Percentiles rank a stretch among this genome's conserved stretches.
phyloP scores from a whole-genome alignment of 1,140 invertebrate species.

The Macrocentrus cingulum region DNA sequence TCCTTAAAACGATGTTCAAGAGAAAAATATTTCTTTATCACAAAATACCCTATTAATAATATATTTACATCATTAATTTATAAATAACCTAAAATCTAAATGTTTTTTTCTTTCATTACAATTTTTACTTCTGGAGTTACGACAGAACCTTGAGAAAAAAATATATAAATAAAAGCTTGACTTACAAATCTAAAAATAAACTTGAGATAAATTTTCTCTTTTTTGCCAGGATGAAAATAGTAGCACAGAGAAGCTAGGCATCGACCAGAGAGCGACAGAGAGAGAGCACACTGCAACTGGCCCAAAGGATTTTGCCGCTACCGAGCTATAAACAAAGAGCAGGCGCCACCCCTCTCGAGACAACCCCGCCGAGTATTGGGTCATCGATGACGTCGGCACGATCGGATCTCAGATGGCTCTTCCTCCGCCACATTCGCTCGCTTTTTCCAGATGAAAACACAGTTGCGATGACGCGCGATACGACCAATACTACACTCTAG shows the following conservation, averaged over 20 bases:
- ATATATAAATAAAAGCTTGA: too few relatives aligned
- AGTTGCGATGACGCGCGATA: constrained; percentile 13
- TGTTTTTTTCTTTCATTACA: too few relatives aligned
- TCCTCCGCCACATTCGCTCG: background rate
- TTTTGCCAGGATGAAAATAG: background rate
- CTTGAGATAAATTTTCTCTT: too few relatives aligned
- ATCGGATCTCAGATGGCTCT: constrained; percentile 14
- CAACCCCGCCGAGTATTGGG: constrained; percentile 16
- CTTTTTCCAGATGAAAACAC: constrained; percentile 12
- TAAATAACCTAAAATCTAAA: too few relatives aligned
- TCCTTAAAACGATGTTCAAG: too few relatives aligned
- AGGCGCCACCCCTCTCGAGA: constrained; percentile 5
- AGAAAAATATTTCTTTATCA: too few relatives aligned
- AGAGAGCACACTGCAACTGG: too few relatives aligned
- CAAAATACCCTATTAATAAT: too few relatives aligned
- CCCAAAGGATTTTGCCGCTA: constrained; percentile 10
- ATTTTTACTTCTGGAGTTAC: too few relatives aligned
- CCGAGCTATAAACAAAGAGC: background rate
- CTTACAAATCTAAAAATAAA: too few relatives aligned
- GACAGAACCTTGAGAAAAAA: too few relatives aligned
- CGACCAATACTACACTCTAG: constrained; percentile 10
- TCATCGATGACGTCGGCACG: constrained; percentile 26
- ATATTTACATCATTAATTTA: too few relatives aligned
- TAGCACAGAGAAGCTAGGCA: background rate
- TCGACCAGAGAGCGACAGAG: constrained; percentile 24